A percentile compares a stretch with the other conserved stretches of the same genome.
phyloP scores from a whole-genome alignment of 2,797 vertebrate genomes.

The Notolabrus celidotus region DNA sequence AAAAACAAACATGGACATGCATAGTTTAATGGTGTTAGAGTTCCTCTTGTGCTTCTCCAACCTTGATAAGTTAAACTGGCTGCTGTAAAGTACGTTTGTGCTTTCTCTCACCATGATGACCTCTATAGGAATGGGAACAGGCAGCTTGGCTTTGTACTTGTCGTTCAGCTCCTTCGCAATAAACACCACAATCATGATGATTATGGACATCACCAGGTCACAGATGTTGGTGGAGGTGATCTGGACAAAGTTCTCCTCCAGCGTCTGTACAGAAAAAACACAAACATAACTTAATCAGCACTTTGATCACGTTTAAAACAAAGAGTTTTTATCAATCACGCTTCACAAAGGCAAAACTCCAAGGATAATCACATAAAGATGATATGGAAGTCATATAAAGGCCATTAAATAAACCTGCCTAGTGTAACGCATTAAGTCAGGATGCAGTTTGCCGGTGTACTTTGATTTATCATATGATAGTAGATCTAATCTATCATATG shows the following conservation, averaged over 20 bases:
- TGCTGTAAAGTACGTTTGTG: too few species aligned
- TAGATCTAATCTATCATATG: too few species aligned
- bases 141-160: constrained; percentile 89
- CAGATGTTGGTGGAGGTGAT: constrained; percentile 89
- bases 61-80: too few species aligned
- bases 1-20: constrained; percentile 28
- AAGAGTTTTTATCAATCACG: neutral
- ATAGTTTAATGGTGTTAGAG: too few species aligned
- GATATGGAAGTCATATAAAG: neutral
- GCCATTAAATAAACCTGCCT: neutral
- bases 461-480: neutral
- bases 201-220: constrained; percentile 90
- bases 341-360: neutral
- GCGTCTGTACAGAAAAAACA: constrained; percentile 80
- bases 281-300: neutral
- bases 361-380: neutral
- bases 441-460: neutral
- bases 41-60: too few species aligned
- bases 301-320: neutral
- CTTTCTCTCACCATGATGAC: constrained; percentile 87
- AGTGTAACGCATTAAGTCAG: neutral
- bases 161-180: constrained; percentile 92
- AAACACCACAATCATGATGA: constrained; percentile 89
- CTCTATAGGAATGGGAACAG: constrained; percentile 93
- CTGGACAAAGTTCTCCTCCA: constrained; percentile 86